Evolutionary conservation across 2,888 invertebrate species (phyloP).

Genomic region (Magallana nippona): DNA sequence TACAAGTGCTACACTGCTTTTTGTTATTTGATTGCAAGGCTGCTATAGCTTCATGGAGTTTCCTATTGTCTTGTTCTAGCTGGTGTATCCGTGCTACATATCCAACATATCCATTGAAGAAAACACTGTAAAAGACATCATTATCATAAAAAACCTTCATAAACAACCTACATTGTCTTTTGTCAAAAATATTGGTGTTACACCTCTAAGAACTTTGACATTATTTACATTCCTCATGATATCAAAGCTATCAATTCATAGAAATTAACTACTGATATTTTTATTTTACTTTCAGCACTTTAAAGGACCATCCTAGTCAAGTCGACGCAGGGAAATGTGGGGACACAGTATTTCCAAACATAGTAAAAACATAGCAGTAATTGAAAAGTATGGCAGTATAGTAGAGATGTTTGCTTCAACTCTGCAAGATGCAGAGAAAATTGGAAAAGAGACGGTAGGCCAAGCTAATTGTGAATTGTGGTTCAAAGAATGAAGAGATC

Average conservation of each 20-base stretch:
- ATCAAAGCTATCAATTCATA: too few species aligned
- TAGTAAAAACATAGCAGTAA: not conserved
- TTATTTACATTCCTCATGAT: too few species aligned
- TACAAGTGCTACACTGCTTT: too few species aligned
- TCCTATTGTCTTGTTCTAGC: conserved; percentile 1
- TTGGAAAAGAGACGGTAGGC: not conserved
- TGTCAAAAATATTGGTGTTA: too few species aligned
- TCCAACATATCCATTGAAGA: conserved; percentile 13
- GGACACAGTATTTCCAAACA: too few species aligned
- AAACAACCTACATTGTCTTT: too few species aligned
- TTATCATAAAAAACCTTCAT: not conserved
- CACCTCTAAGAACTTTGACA: too few species aligned
- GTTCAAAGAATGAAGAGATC: conserved; percentile 2
- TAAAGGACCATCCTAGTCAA: not conserved
- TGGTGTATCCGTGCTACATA: not conserved
- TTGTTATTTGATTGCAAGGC: not conserved
- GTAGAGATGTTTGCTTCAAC: not conserved
- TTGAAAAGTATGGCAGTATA: not conserved
- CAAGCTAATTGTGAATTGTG: conserved; percentile 23
- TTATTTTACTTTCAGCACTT: not conserved
- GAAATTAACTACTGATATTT: not conserved
- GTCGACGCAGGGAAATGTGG: conserved; percentile 1
- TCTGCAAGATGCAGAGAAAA: conserved; percentile 1
- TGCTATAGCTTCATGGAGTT: not conserved
- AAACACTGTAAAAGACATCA: too few species aligned